phyloP scores from a whole-genome alignment of 2,113 vertebrate genomes.

The Ophiodon elongatus region DNA sequence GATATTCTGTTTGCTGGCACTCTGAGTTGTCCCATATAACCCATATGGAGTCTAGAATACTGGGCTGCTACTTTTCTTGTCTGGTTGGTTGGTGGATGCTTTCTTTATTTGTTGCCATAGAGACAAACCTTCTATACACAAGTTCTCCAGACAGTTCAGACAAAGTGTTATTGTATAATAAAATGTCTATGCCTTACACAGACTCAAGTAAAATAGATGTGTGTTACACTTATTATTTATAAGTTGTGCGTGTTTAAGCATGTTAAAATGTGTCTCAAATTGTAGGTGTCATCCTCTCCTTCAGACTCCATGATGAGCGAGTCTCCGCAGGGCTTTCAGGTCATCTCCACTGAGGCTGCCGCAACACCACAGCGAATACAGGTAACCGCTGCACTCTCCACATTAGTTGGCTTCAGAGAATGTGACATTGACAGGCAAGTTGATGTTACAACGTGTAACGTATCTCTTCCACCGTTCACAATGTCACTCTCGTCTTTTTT shows the following conservation, averaged over 20 bases:
- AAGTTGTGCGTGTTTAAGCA: conserved; percentile 20
- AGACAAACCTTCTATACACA: not conserved
- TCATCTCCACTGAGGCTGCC: conserved; percentile 92
- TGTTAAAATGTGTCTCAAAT: conserved; percentile 24
- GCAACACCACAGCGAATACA: conserved; percentile 94
- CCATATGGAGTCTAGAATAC: conserved; percentile 32
- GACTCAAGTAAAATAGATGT: not conserved
- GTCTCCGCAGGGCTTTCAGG: conserved; percentile 94
- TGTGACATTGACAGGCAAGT: conserved; percentile 1
- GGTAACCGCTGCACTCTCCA: conserved; percentile 86
- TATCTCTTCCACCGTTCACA: not conserved
- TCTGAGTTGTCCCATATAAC: conserved; percentile 15
- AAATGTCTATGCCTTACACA: not conserved
- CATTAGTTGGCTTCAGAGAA: conserved; percentile 73
- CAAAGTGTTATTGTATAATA: not conserved
- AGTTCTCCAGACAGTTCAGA: not conserved
- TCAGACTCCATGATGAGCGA: conserved; percentile 93
- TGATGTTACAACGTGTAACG: conserved; percentile 26
- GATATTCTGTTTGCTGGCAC: not conserved
- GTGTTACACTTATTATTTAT: not conserved
- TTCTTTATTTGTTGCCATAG: not conserved
- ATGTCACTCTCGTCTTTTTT: not conserved
- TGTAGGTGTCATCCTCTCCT: conserved; percentile 74
- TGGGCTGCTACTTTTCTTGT: not conserved
- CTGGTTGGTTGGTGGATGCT: not conserved